A percentile compares a stretch with the other conserved stretches of the same genome.
Evolutionary conservation across 2,797 vertebrate species (phyloP).

Genomic region (Triplophysa yarkandensis): DNA sequence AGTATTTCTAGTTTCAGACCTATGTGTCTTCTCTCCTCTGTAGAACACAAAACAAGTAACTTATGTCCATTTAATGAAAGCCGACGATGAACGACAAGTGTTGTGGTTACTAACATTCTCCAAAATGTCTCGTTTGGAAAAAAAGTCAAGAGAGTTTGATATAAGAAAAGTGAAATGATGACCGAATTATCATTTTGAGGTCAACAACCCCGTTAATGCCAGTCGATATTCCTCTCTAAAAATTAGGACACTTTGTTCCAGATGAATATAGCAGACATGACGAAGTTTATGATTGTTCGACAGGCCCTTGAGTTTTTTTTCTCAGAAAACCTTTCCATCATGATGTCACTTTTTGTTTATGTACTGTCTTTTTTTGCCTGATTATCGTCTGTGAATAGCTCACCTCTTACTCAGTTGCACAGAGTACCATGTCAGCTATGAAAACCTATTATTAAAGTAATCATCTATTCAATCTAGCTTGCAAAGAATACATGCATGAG

Average conservation of each 20-base stretch:
- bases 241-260: background rate
- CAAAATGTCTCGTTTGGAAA: too few relatives aligned
- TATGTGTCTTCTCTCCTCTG: too few relatives aligned
- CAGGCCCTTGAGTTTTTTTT: slow-evolving; percentile 8
- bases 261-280: background rate
- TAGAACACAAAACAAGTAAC: too few relatives aligned
- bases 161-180: too few relatives aligned
- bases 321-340: slow-evolving; percentile 18
- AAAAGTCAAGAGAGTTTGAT: too few relatives aligned
- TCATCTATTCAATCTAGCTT: slow-evolving; percentile 25
- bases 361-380: background rate
- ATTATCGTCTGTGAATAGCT: slow-evolving; percentile 17
- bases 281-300: slow-evolving; percentile 3
- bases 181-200: too few relatives aligned
- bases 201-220: too few relatives aligned
- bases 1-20: too few relatives aligned
- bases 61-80: too few relatives aligned
- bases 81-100: too few relatives aligned
- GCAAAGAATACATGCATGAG: slow-evolving; percentile 6
- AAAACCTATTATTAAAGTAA: slow-evolving; percentile 36
- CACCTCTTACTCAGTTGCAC: slow-evolving; percentile 12
- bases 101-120: too few relatives aligned
- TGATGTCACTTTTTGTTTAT: slow-evolving; percentile 29
- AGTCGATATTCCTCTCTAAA: background rate
- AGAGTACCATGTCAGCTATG: slow-evolving; percentile 3